Evolutionary conservation across 1,140 invertebrate species (phyloP), one percentile per base, ranked within the genome.

Genomic region (Acromyrmex charruanus): DNA sequence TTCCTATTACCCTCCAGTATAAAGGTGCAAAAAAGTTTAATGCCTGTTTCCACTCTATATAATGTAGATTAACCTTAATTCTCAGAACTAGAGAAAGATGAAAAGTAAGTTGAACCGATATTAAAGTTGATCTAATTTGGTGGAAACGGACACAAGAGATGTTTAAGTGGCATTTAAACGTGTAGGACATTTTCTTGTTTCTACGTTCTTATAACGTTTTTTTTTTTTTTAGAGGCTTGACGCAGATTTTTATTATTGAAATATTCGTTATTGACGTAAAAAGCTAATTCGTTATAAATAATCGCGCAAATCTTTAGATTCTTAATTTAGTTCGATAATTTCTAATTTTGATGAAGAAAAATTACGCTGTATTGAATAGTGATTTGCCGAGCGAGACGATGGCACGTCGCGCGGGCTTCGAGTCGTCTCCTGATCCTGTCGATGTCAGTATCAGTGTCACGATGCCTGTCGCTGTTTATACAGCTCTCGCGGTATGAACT

Each of bases 361-460:
- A 35, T 49, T 12, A 35, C 14, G 35, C 31, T 69, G 21, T 16
- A 55, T 71, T 51, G 49, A 71, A 14, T 63, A n/a, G 49, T 61
- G 39, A 74, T 63, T 75, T 61, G 51, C 9, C 79, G n/a, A 44
- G 31, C 65, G 44, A 35, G 44, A 61, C 16, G 65, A 80, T 7
- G 31, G 28, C 35, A 80, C 25, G 10, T 68, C 14, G 49, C 14
- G 49, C 44, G 59, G 31, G 16, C 49, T 49, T 55, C 7, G 65
- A 68, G 16, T 44, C 66, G 31, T 81, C 49, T 77, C 25, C 75
- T 71, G 49, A 71, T 69, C 14, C 49, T 55, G 66, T 81, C 65
- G 14, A n/a, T 69, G 77, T 80, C 65, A 69, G 49, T 80, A 53
- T 80, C 77, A 80, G n/a, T 81, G 49, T 81, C 77, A 81, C 21